A percentile compares a stretch with the other conserved stretches of the same genome.
Conservation (phyloP, 2,113 vertebrate genomes). For the Pleuronectes platessa region DNA sequence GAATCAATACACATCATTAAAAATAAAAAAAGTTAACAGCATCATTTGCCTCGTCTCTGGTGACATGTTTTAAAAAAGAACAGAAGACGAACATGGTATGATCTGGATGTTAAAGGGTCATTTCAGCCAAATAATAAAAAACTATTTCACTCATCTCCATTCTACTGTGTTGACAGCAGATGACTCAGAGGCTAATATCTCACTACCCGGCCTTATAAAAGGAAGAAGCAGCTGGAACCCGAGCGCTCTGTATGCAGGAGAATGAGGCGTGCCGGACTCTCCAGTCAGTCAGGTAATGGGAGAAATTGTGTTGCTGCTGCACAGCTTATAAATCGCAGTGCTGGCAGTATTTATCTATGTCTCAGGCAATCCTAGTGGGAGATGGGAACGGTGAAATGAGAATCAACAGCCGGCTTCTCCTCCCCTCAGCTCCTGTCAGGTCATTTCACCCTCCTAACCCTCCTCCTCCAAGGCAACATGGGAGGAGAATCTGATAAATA, state of each 20-base stretch:
- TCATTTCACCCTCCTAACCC: constrained; percentile 59
- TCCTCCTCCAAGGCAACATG: constrained; percentile 53
- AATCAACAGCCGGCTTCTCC: constrained; percentile 75
- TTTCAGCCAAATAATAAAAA: not conserved
- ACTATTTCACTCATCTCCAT: not conserved
- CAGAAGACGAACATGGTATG: not conserved
- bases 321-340: constrained; percentile 74
- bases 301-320: constrained; percentile 71
- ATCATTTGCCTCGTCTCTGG: not conserved
- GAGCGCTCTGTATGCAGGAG: constrained; percentile 62
- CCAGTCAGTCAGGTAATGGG: constrained; percentile 72
- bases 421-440: constrained; percentile 63
- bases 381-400: constrained; percentile 71
- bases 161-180: constrained; percentile 1
- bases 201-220: not conserved
- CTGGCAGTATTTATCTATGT: constrained; percentile 80
- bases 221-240: constrained; percentile 43
- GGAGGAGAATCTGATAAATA: constrained; percentile 76
- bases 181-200: not conserved
- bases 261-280: constrained; percentile 59
- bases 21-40: no score
- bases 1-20: no score
- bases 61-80: not conserved
- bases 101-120: not conserved
- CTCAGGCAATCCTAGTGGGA: constrained; percentile 76